A percentile compares a stretch with the other conserved stretches of the same genome.
These are phyloP conservation scores for Argopecten irradians DNA, from an alignment of 1,140 invertebrate species.

Conservation along the genomic window DNA sequence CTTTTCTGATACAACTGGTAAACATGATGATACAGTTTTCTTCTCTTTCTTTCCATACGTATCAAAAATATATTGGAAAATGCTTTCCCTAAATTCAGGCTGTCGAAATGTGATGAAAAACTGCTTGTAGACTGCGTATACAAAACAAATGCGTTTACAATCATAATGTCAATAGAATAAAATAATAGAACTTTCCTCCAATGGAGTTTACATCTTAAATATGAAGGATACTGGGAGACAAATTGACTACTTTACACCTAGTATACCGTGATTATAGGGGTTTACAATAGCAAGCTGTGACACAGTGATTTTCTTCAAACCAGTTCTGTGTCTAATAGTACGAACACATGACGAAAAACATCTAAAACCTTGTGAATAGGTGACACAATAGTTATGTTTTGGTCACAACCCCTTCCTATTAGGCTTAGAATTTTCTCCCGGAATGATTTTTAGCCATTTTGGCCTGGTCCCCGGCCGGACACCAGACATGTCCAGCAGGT, in stretches of 20 bases:
- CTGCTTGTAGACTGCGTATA: neutral
- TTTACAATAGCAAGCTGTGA: neutral
- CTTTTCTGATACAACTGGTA: too few relatives aligned
- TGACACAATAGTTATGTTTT: neutral
- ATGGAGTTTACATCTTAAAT: conserved; percentile 16
- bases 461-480: too few relatives aligned
- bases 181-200: conserved; percentile 31
- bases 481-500: too few relatives aligned
- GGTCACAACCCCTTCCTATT: too few relatives aligned
- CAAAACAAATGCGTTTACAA: conserved; percentile 24
- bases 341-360: neutral
- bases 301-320: neutral
- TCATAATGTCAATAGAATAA: conserved; percentile 24
- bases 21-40: too few relatives aligned
- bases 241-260: conserved; percentile 24
- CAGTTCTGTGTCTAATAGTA: neutral
- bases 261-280: conserved; percentile 14
- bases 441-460: too few relatives aligned
- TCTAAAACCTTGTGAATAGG: neutral
- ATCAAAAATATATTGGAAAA: too few relatives aligned
- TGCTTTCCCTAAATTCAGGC: too few relatives aligned
- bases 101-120: neutral
- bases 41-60: too few relatives aligned
- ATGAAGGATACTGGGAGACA: neutral
- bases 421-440: too few relatives aligned